Conservation (phyloP, 2,113 vertebrate species). For the Holacanthus passer region DNA sequence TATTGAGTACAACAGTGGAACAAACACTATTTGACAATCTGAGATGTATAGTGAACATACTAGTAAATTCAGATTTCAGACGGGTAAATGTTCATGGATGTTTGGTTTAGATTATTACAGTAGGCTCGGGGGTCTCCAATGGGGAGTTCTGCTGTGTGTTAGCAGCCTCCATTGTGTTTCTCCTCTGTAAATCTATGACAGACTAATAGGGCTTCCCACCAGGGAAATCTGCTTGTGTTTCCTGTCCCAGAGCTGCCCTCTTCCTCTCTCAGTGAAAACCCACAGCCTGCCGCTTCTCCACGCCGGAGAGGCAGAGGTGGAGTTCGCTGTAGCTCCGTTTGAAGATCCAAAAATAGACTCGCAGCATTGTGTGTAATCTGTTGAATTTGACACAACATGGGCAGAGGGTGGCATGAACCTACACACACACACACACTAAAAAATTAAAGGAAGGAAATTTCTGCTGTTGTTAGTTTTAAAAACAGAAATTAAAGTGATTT, state of each 20-base stretch:
- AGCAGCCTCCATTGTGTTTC: constrained; percentile 63
- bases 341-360: constrained; percentile 65
- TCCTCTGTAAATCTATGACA: constrained; percentile 64
- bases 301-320: constrained; percentile 51
- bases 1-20: neutral
- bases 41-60: neutral
- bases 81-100: constrained; percentile 18
- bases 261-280: constrained; percentile 69
- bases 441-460: neutral
- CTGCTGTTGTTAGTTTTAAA: constrained; percentile 12
- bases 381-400: constrained; percentile 43
- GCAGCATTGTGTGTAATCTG: constrained; percentile 28
- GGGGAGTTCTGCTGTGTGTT: constrained; percentile 47
- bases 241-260: constrained; percentile 76
- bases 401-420: constrained; percentile 2
- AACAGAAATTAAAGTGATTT: too few relatives aligned
- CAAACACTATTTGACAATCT: neutral
- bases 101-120: constrained; percentile 30
- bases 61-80: neutral
- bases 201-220: constrained; percentile 68
- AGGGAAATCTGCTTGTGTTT: constrained; percentile 74
- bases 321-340: constrained; percentile 47
- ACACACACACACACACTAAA: constrained; percentile 8
- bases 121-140: constrained; percentile 3
- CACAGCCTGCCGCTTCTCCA: constrained; percentile 55